Percentiles rank a stretch among this genome's conserved stretches.
Conservation (phyloP, 2,113 vertebrate species). For the Xenopus tropicalis region DNA sequence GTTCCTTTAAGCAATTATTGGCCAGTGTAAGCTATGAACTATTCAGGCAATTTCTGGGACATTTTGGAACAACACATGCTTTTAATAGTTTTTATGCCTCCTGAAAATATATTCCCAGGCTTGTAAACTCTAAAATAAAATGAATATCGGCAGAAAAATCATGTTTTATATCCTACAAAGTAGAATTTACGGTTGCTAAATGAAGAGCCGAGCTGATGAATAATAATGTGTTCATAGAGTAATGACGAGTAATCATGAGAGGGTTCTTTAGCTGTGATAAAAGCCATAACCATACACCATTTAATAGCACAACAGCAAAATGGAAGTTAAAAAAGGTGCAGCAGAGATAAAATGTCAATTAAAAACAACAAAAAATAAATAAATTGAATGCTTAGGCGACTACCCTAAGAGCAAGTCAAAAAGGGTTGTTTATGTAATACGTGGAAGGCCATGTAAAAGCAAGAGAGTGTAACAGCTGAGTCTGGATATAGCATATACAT, state of each 20-base stretch:
- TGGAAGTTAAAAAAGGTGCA: conserved; percentile 60
- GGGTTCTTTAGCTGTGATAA: conserved; percentile 78
- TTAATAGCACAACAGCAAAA: conserved; percentile 73
- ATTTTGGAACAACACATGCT: no score
- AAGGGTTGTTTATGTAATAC: conserved; percentile 17
- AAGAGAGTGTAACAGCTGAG: conserved; percentile 52
- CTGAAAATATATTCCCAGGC: neutral
- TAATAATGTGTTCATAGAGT: conserved; percentile 38
- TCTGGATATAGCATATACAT: neutral
- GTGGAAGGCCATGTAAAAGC: conserved; percentile 77
- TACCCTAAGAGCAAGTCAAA: neutral
- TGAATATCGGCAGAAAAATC: conserved; percentile 12
- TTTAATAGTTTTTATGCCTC: no score
- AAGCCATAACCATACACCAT: conserved; percentile 71
- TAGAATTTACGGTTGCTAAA: conserved; percentile 23
- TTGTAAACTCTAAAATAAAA: conserved; percentile 1
- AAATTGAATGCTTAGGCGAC: neutral
- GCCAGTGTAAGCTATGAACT: no score
- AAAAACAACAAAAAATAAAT: no score
- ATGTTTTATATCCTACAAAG: conserved; percentile 15
- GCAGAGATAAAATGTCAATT: conserved; percentile 56
- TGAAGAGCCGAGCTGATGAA: conserved; percentile 49
- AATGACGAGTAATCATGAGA: conserved; percentile 63
- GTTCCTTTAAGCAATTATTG: no score
- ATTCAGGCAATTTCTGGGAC: no score